Conservation (phyloP, 2,113 vertebrate species). For the Petromus typicus region DNA sequence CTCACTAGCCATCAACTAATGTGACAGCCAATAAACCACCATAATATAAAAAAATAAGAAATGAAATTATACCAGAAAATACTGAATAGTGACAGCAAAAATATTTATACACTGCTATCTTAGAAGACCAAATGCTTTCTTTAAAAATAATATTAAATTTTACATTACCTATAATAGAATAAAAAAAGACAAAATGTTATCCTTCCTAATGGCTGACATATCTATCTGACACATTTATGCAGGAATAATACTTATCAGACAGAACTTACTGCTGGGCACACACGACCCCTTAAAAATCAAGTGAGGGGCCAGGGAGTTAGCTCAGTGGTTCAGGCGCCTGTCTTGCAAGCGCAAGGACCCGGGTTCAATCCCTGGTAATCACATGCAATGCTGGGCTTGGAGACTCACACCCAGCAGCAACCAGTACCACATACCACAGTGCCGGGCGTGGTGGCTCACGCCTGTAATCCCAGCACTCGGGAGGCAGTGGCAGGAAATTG, state of each 20-base stretch:
- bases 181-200: background rate
- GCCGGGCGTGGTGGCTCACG: too few species aligned
- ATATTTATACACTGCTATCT: background rate
- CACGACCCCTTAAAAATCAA: background rate
- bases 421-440: too few species aligned
- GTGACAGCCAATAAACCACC: slow-evolving; percentile 2
- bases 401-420: too few species aligned
- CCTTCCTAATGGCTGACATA: background rate
- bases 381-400: too few species aligned
- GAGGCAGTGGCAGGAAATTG: too few species aligned
- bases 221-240: background rate
- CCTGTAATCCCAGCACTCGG: too few species aligned
- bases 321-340: too few species aligned
- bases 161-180: slow-evolving; percentile 21
- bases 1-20: slow-evolving; percentile 6
- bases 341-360: too few species aligned
- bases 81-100: background rate
- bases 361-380: too few species aligned
- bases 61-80: background rate
- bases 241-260: slow-evolving; percentile 2
- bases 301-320: too few species aligned
- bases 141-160: slow-evolving; percentile 53
- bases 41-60: background rate
- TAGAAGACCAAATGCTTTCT: slow-evolving; percentile 41
- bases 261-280: background rate